Percentiles rank a stretch among this genome's conserved stretches.
These are phyloP conservation scores for Tadarida brasiliensis DNA, from an alignment of 2,797 vertebrate species.

Conservation along the genomic window DNA sequence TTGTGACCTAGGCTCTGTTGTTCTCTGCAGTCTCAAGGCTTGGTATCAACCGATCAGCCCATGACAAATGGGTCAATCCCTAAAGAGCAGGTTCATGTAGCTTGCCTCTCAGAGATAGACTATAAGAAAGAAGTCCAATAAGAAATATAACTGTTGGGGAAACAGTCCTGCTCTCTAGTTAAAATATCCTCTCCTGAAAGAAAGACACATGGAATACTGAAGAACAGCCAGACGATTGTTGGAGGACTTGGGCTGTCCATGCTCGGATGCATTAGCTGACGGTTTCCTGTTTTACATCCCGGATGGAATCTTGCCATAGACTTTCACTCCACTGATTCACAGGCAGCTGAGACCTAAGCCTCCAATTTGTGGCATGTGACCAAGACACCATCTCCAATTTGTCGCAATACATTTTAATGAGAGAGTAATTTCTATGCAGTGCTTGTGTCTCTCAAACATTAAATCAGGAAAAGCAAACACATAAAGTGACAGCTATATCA, in stretches of 20 bases:
- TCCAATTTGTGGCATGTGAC: neutral
- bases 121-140: neutral
- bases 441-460: neutral
- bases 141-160: neutral
- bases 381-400: conserved; percentile 5
- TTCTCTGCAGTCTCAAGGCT: neutral
- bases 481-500: conserved; percentile 15
- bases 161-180: neutral
- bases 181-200: neutral
- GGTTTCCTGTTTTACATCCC: neutral
- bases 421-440: neutral
- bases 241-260: neutral
- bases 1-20: neutral
- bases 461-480: conserved; percentile 30
- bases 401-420: neutral
- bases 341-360: neutral
- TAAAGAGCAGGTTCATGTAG: neutral
- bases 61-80: neutral
- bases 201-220: neutral
- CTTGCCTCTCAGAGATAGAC: neutral
- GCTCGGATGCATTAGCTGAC: neutral
- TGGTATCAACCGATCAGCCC: neutral
- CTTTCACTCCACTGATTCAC: neutral
- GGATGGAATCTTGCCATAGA: neutral
- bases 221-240: neutral